Conservation (phyloP, 2,113 vertebrate genomes). For the Syngnathoides biaculeatus region DNA sequence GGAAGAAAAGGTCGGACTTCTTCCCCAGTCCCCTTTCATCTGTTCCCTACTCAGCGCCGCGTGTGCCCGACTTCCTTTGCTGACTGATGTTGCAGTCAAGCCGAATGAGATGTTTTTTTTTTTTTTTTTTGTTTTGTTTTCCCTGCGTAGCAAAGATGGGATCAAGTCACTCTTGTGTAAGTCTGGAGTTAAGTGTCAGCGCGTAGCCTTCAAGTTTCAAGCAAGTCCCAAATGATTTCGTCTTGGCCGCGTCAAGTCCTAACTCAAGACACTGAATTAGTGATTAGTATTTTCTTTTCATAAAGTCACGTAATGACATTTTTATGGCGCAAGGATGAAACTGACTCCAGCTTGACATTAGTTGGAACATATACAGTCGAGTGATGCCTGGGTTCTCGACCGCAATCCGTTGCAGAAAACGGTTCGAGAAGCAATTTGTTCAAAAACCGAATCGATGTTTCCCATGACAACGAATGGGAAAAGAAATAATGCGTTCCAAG, state of each 20-base stretch:
- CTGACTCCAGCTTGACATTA: too few species aligned
- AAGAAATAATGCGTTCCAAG: too few species aligned
- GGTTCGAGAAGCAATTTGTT: too few species aligned
- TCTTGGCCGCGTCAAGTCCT: neutral
- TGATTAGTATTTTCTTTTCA: neutral
- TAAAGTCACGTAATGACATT: too few species aligned
- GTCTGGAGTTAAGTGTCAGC: neutral
- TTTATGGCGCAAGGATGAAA: too few species aligned
- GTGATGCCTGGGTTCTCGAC: too few species aligned
- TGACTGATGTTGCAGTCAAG: slow-evolving; percentile 1
- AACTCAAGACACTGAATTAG: neutral
- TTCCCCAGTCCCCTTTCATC: neutral
- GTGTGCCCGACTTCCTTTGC: slow-evolving; percentile 1
- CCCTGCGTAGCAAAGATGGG: neutral
- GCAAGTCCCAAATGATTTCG: neutral
- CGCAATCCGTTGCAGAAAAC: too few species aligned
- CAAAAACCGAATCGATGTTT: too few species aligned
- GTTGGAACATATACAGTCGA: too few species aligned
- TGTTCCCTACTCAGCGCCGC: neutral
- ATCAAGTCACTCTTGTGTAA: neutral
- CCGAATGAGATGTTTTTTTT: neutral
- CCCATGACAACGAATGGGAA: too few species aligned
- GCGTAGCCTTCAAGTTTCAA: neutral
- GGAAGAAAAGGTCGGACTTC: slow-evolving; percentile 19
- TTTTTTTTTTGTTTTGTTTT: too few species aligned